Conservation (phyloP, 2,113 vertebrate species). For the Pithys albifrons region DNA sequence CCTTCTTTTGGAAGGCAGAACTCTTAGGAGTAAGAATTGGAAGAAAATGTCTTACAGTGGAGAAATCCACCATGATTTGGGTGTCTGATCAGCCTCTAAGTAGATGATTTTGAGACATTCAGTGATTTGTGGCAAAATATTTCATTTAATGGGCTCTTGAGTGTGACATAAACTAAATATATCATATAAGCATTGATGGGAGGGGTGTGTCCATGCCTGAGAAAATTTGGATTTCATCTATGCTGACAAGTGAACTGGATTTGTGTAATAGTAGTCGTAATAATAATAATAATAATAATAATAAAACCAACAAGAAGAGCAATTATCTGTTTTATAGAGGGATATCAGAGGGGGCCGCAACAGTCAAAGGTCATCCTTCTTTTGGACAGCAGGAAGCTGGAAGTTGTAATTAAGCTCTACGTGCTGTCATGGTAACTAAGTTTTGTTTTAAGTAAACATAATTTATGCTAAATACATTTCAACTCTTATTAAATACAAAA, state of each 20-base stretch:
- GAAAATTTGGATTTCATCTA: not conserved
- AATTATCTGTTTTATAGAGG: not conserved
- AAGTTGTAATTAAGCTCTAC: not conserved
- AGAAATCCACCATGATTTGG: not conserved
- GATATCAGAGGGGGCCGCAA: not conserved
- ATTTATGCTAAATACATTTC: not conserved
- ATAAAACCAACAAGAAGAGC: not conserved
- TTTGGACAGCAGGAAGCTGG: not conserved
- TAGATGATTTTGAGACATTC: not conserved
- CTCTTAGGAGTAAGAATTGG: not conserved
- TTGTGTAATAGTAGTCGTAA: not conserved
- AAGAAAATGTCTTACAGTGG: not conserved
- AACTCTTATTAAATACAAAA: not conserved
- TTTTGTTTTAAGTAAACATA: not conserved
- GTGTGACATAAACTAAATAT: not conserved
- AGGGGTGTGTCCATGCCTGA: not conserved
- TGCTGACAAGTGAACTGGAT: not conserved
- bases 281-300: not conserved
- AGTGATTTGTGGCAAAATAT: not conserved
- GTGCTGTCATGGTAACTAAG: not conserved
- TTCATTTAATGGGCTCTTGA: not conserved
- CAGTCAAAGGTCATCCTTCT: not conserved
- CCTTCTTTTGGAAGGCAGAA: not conserved
- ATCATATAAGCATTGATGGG: not conserved
- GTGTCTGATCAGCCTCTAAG: not conserved